Percentiles rank a stretch among this genome's conserved stretches.
phyloP scores from a whole-genome alignment of 2,888 invertebrate species.

The Ophion ventricosus region DNA sequence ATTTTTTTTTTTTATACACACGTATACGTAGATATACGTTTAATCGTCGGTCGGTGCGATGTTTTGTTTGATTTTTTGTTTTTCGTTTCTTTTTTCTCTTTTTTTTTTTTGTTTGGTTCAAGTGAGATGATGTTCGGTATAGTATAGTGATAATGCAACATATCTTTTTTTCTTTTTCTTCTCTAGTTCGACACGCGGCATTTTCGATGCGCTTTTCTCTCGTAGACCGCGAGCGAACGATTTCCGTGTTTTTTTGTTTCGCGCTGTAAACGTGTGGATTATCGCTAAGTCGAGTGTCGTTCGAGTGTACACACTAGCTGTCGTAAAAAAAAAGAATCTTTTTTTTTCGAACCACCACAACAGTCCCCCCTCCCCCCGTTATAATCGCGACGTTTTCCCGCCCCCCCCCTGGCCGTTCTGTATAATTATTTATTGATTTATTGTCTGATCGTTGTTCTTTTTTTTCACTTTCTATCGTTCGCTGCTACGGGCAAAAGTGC shows the following conservation, averaged over 20 bases:
- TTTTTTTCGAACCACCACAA: constrained; percentile 2
- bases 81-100: neutral
- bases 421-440: constrained; percentile 7
- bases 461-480: neutral
- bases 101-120: constrained; percentile 28
- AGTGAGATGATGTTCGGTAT: constrained; percentile 60
- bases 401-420: no score
- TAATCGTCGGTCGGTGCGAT: constrained; percentile 62
- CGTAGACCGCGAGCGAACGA: constrained; percentile 40
- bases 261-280: constrained; percentile 40
- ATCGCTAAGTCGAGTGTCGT: constrained; percentile 47
- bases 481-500: constrained; percentile 16
- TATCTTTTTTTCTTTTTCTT: constrained; percentile 41
- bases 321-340: constrained; percentile 21
- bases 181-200: constrained; percentile 10
- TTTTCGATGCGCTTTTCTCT: constrained; percentile 33
- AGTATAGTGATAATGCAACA: constrained; percentile 57
- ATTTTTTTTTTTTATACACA: neutral
- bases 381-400: no score
- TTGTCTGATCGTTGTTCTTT: constrained; percentile 6
- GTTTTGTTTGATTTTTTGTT: constrained; percentile 29
- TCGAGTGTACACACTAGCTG: constrained; percentile 29
- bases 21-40: constrained; percentile 36
- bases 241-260: constrained; percentile 3
- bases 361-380: constrained; percentile 16